Evolutionary conservation across 2,113 vertebrate genomes (phyloP), one percentile per base, ranked within the genome.

Genomic region (Aleadryas rufinucha): DNA sequence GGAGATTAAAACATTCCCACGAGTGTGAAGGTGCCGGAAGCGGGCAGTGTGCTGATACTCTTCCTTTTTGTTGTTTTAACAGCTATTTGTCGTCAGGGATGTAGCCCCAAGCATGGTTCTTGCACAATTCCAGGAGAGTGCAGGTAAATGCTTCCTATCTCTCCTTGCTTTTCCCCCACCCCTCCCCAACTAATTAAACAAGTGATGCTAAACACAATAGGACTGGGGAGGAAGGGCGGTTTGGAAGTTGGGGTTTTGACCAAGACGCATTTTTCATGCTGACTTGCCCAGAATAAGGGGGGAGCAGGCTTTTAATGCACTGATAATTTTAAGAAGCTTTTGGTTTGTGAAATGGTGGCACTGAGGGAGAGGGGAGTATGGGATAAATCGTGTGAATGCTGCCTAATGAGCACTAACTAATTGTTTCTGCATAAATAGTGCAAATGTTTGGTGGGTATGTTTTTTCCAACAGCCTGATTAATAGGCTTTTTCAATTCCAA

Each of bases 51-150:
- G 96, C 50, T 91, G 63, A 86, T 89, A 54, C 63, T 95, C 50
- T 70, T 20, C 76, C 64, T 70, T 84, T 82, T 33, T 82, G 53
- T 91, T 94, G 44, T 91, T 94, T 90, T 95, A 92, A 88, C 97
- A 99, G 99, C 99, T 41, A 99, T 99, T 97, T 99, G 99, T 97
- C 98, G 99, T 80, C 99, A 99, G 97, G 99, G 99, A 97, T 99
- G 99, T 98, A 99, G 98, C 97, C 98, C 98, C 54, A 99, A 99
- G 95, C 99, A 99, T 33, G 99, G 99, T 37, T 99, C 98, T 53
- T 99, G 99, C 96, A 99, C 99, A 95, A 96, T 98, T 95, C 99
- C 99, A 28, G 99, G 99, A 88, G 99, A 98, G 92, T 99, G 99
- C 99, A 99, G 98, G 99, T 99, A 99, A 99, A 91, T 61, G 28